These are phyloP conservation scores for Drosophila tanythrix DNA, from an alignment of 2,888 invertebrate species.

Conservation along the genomic window DNA sequence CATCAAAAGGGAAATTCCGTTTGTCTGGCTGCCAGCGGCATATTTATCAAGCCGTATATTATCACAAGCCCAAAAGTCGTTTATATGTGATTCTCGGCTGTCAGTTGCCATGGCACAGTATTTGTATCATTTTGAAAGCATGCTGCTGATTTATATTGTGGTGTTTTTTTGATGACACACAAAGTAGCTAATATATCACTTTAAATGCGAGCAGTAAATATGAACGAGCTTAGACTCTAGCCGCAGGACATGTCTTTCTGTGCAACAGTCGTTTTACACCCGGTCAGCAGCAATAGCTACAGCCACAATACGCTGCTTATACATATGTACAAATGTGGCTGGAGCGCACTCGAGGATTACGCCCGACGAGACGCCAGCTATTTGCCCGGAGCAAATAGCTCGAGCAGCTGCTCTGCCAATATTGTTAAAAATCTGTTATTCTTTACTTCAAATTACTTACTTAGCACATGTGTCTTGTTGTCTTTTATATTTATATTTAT, in stretches of 20 bases:
- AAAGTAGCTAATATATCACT: conserved; percentile 58
- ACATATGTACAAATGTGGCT: conserved; percentile 24
- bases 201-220: conserved; percentile 55
- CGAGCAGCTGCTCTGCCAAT: not conserved
- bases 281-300: conserved; percentile 7
- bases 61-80: conserved; percentile 8
- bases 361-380: conserved; percentile 30
- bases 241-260: conserved; percentile 19
- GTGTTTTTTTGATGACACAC: conserved; percentile 27
- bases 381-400: conserved; percentile 23
- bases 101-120: conserved; percentile 43
- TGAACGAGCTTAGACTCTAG: conserved; percentile 25
- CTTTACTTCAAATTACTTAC: conserved; percentile 57
- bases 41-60: conserved; percentile 30
- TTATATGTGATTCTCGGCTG: conserved; percentile 43
- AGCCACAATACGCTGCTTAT: conserved; percentile 14
- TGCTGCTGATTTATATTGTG: conserved; percentile 50
- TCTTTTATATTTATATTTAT: not conserved
- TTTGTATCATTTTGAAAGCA: conserved; percentile 22
- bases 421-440: conserved; percentile 31
- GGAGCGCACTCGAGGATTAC: conserved; percentile 48
- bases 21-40: conserved; percentile 8
- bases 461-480: conserved; percentile 39
- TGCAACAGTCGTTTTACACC: conserved; percentile 1
- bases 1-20: conserved; percentile 6